Percentiles rank a stretch among this genome's conserved stretches.
Conservation (phyloP, 2,797 vertebrate species). For the Mus spretus region DNA sequence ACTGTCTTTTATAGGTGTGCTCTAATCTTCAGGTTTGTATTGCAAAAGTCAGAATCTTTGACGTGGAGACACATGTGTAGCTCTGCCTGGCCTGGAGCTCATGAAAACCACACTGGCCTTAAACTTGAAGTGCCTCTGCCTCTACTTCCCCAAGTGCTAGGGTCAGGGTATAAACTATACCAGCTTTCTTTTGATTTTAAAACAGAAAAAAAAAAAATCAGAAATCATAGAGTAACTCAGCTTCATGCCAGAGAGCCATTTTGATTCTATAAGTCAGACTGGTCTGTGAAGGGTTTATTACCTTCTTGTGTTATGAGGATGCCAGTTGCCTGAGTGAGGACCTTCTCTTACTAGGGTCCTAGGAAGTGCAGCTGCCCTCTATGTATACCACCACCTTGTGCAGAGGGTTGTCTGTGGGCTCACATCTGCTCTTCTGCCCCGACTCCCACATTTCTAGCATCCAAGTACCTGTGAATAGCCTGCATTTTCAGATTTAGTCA, state of each 20-base stretch:
- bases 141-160: neutral
- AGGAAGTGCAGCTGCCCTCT: neutral
- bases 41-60: neutral
- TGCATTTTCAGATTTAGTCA: constrained; percentile 2
- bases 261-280: constrained; percentile 30
- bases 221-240: neutral
- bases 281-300: constrained; percentile 31
- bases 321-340: neutral
- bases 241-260: neutral
- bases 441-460: neutral
- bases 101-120: neutral
- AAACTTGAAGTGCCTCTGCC: neutral
- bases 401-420: neutral
- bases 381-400: neutral
- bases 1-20: neutral
- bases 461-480: neutral
- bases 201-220: neutral
- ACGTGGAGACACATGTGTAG: neutral
- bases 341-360: neutral
- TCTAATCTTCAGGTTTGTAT: neutral
- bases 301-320: neutral
- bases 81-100: neutral
- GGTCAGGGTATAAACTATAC: neutral
- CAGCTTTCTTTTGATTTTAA: constrained; percentile 38
- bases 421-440: neutral